Conservation (phyloP, 2,888 invertebrate genomes). For the Sminthurinus aureus region DNA sequence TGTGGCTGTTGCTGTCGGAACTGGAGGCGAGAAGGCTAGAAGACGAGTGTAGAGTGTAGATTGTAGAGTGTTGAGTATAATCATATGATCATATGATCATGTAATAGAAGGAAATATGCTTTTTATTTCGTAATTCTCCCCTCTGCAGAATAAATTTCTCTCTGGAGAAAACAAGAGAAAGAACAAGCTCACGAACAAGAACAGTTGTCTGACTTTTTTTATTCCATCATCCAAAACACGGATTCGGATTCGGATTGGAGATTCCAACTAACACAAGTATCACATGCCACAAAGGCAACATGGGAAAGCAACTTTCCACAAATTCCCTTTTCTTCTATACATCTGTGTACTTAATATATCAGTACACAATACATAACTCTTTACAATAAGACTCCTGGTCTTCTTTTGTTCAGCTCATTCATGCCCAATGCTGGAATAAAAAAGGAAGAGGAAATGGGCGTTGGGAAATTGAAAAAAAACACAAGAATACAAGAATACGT, state of each 20-base stretch:
- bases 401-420: no score
- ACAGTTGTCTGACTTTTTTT: not conserved
- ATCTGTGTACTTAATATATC: no score
- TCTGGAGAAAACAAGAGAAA: slow-evolving; percentile 6
- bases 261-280: not conserved
- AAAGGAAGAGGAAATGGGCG: no score
- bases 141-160: slow-evolving; percentile 29
- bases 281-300: not conserved
- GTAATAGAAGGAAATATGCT: not conserved
- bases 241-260: not conserved
- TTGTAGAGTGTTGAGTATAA: not conserved
- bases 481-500: no score
- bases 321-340: not conserved
- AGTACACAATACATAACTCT: no score
- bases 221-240: not conserved
- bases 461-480: no score
- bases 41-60: not conserved
- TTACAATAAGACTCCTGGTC: no score
- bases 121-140: slow-evolving; percentile 34
- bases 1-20: not conserved
- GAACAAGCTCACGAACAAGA: not conserved
- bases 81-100: not conserved
- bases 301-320: not conserved
- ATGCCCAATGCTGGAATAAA: no score
- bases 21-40: not conserved